Base-by-base conservation (phyloP, 1,140 invertebrate genomes). In the Plectrocnemia conspersa region DNA sequence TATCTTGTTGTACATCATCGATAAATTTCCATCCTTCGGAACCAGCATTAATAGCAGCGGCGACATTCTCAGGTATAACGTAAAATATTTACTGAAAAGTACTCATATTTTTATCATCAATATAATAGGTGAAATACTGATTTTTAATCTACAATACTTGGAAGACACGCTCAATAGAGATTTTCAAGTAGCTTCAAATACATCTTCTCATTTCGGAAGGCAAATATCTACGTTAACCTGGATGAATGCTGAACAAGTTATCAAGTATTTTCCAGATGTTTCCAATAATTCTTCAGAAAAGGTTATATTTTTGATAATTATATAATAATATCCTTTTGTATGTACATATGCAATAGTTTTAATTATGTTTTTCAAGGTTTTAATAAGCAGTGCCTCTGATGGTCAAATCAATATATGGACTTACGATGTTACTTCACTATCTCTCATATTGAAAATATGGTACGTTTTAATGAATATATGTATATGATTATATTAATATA, bases 1-100 rank as follows among this genome's bases (percentile, higher is more conserved):
- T 50, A 18, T 18, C 54, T 15, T 49, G 54, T 10, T 57, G 59
- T 23, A 15, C 19, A 15, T 38, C 54, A 16, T 5, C 42, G 3
- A 52, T 54, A 9, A 16, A 25, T 19, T 61, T 61, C 36, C 59
- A 61, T 61, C 50, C 49, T 0, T 36, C 50, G 3, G 59, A 61
- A 41, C 38, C 45, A 2, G 50, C 49, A 2, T 42, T 61, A 9
- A 19, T 61, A 16, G 54, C 59, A 10, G 21, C 45, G 13, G 54
- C 49, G 5, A 52, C 54, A 9, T 42, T 54, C 1, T 54, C 59
- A 1, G 59, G 59, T 57, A 27, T 18, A 45, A 13, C 3, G 15
- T 15, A 32, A 25, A 32, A 27, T 46, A 13, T 4, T 29, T 47
- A 19, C 15, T 24, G 27, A 45, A 23, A 45, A 45, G 15, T 29